Base-by-base conservation (phyloP, 2,888 invertebrate genomes). In the Tinea semifulvella region DNA sequence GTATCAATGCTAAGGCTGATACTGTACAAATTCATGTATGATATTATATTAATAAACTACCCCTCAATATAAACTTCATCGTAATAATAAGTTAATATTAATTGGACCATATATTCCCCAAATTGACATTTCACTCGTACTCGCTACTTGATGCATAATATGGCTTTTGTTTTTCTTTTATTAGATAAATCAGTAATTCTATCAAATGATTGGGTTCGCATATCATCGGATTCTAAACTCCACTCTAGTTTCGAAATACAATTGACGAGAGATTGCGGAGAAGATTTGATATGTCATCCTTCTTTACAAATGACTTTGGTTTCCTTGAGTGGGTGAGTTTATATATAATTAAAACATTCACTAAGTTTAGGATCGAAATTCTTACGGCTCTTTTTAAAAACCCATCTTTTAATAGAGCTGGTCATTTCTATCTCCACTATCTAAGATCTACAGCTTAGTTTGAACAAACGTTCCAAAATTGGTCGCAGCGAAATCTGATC, bases 201-300 rank as follows among this genome's bases (percentile, higher is more conserved):
- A 18, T 20, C 43, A n/a, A 1, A 10, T 2, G 16, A 31, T 19
- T 19, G 8, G 20, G 20, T 16, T 3, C 28, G 43, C 2, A 43
- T 65, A 2, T 72, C 71, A 0, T 70, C 70, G 17, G 62, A 67
- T 3, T 72, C 76, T 0, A 51, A 49, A 1, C 49, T 70, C 16
- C 59, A 62, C 18, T 59, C 69, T 2, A 60, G 65, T 1, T 68
- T 71, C 18, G 57, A 65, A 0, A 68, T 79, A 6, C 76, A 76
- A 38, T 49, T 80, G 35, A 68, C 80, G 0, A 66, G 75, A 35
- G 84, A 81, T 45, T 86, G 86, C 52, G 85, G 84, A 0, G 65
- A 72, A 10, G 84, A 84, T 47, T 61, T 81, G 27, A 66, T 80
- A 43, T 83, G 86, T 54, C 70, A 63, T 6, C 82, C 85, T 1